Evolutionary conservation across 2,797 vertebrate species (phyloP).

Genomic region (Melanotaenia boesemani): DNA sequence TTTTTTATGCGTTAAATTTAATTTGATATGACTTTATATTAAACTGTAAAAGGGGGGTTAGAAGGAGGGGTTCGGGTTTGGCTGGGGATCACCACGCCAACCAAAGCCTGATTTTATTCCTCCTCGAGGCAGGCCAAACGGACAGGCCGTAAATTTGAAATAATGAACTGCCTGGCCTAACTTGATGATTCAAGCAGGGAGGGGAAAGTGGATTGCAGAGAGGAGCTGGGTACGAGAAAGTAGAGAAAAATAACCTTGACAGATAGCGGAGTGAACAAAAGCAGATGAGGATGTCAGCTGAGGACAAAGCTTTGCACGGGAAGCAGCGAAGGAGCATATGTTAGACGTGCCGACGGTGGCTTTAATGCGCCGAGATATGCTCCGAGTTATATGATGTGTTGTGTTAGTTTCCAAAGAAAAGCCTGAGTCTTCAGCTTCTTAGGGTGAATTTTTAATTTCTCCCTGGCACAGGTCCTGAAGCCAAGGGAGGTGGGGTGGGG

Average conservation of each 20-base stretch:
- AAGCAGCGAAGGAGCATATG: slow-evolving; percentile 16
- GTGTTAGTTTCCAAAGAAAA: slow-evolving; percentile 52
- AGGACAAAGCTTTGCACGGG: slow-evolving; percentile 50
- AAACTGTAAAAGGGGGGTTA: slow-evolving; percentile 59
- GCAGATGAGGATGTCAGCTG: slow-evolving; percentile 46
- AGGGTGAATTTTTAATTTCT: slow-evolving; percentile 73
- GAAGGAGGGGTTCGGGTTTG: slow-evolving; percentile 62
- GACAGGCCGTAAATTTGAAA: slow-evolving; percentile 83
- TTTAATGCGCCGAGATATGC: slow-evolving; percentile 7
- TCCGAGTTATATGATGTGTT: slow-evolving; percentile 43
- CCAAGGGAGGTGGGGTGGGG: slow-evolving; percentile 13
- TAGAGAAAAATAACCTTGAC: slow-evolving; percentile 39
- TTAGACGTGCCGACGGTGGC: slow-evolving; percentile 14
- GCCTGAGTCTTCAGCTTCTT: slow-evolving; percentile 57
- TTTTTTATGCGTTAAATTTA: slow-evolving; percentile 72
- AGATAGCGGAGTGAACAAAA: slow-evolving; percentile 27
- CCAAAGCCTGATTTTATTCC: slow-evolving; percentile 74
- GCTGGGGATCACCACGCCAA: slow-evolving; percentile 66
- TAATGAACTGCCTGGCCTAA: slow-evolving; percentile 77
- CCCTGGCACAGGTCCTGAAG: slow-evolving; percentile 57
- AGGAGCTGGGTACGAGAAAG: slow-evolving; percentile 35
- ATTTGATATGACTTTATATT: slow-evolving; percentile 81
- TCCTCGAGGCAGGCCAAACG: slow-evolving; percentile 70
- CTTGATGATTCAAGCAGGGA: slow-evolving; percentile 57
- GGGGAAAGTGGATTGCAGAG: slow-evolving; percentile 50